Evolutionary conservation across 1,140 invertebrate genomes (phyloP).

Genomic region (Lethrus apterus): DNA sequence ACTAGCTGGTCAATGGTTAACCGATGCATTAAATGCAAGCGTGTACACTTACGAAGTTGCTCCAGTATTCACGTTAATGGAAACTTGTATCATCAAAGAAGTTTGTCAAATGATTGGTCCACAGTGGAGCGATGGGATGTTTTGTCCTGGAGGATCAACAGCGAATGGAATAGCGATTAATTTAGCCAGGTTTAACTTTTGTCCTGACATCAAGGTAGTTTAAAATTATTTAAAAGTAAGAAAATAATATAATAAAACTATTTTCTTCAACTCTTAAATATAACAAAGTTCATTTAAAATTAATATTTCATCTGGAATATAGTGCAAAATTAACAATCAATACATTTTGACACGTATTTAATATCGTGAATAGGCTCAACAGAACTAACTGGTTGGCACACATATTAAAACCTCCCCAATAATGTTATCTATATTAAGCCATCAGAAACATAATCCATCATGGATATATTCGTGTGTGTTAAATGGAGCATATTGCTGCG

Average conservation of each 20-base stretch:
- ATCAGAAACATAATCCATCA: conserved; percentile 12
- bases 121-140: conserved; percentile 53
- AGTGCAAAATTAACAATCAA: too few relatives aligned
- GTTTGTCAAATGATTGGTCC: conserved; percentile 47
- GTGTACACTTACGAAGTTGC: conserved; percentile 51
- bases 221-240: too few relatives aligned
- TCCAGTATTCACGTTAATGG: conserved; percentile 51
- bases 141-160: conserved; percentile 66
- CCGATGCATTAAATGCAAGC: conserved; percentile 47
- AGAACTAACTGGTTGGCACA: too few relatives aligned
- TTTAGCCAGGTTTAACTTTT: conserved; percentile 50
- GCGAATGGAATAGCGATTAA: conserved; percentile 63
- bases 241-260: too few relatives aligned
- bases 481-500: conserved; percentile 5
- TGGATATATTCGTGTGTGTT: conserved; percentile 14
- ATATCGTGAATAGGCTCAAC: too few relatives aligned
- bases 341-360: too few relatives aligned
- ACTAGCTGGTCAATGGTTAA: conserved; percentile 48
- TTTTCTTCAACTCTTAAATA: too few relatives aligned
- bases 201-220: conserved; percentile 53
- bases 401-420: too few relatives aligned
- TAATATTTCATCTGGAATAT: too few relatives aligned
- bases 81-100: conserved; percentile 41
- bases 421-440: conserved; percentile 3
- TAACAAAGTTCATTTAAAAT: too few relatives aligned